Evolutionary conservation across 2,797 vertebrate genomes (phyloP), one percentile per base, ranked within the genome.

Genomic region (Trachurus trachurus): DNA sequence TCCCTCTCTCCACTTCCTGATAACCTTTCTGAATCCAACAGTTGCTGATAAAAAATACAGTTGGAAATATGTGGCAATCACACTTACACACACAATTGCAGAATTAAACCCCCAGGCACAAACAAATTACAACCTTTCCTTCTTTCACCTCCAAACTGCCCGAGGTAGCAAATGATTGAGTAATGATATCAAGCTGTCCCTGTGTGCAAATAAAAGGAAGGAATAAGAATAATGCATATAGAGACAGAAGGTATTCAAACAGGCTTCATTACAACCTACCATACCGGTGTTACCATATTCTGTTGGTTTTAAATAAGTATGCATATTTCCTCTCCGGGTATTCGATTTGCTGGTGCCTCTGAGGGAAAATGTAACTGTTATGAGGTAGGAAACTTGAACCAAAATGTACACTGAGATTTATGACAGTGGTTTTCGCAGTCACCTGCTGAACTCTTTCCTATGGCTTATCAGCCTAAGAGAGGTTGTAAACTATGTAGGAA

Each of bases 41-140:
- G 58, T 22, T 45, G 42, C 26, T 69, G 47, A 71, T 66, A 71
- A 45, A 74, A 67, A 76, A 67, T 57, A 69, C 42, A 58, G 34
- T 58, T 57, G 31, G 31, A 69, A 70, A 73, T 47, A 17, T 62
- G 40, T 56, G 71, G 63, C 49, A 68, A 53, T 60, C 68, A 69
- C 60, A 76, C 21, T 59, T 22, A 66, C 49, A 62, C 9, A n/a
- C 19, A 66, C 50, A 62, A 66, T 11, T 76, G 45, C 67, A 60
- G 63, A 59, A 72, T 68, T 71, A 17, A 67, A 67, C 71, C 68
- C 31, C 34, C 52, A 78, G 63, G 56, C 50, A n/a, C 53, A 42
- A 69, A 75, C 44, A 66, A 57, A 81, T 60, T 66, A 84, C 67
- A 60, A 44, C 6, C 22, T 49, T 69, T 73, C 57, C 31, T 72